Evolutionary conservation across 2,888 invertebrate genomes (phyloP), one percentile per base, ranked within the genome.

Genomic region (Polietes domitor): DNA sequence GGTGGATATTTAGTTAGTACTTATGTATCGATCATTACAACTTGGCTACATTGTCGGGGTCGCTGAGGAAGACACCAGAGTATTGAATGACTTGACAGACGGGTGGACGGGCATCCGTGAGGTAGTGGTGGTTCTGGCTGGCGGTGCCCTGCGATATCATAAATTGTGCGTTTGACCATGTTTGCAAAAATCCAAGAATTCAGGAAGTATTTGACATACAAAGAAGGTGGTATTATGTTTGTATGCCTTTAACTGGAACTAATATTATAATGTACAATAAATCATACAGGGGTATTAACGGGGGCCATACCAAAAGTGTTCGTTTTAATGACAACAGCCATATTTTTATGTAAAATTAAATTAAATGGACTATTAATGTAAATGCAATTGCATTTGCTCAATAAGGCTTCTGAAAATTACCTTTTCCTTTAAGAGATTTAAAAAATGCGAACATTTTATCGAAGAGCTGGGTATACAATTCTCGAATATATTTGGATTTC

Each of bases 181-280:
- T 43, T 68, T 68, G 68, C 41, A 61, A 61, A 70, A 43, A 78
- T 82, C 65, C 26, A 58, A 32, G 63, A 63, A 75, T 75, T 75
- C 75, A 82, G 82, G 82, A 82, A 82, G 82, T 82, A 75, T 78
- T 82, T 75, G 78, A 21, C 63, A 71, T 43, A 63, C 74, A 75
- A 55, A 78, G 63, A 75, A 78, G 82, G 70, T 77, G 65, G 77
- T 75, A 78, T 78, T 75, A 82, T 68, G 43, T 68, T 68, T 43
- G 21, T 43, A 68, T 7, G 12, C 21, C 21, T 68, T 68, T 24
- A 43, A 65, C 37, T 65, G 65, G 65, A 37, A 65, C 32, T 65
- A 9, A 3, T 28, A 32, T 28, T 61, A 28, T 15, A 28, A 32
- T 28, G 24, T 15, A 9, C 28, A 61, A 61, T 15, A 61, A 15